phyloP scores from a whole-genome alignment of 2,888 invertebrate species.

The Ceratothoa steindachneri region DNA sequence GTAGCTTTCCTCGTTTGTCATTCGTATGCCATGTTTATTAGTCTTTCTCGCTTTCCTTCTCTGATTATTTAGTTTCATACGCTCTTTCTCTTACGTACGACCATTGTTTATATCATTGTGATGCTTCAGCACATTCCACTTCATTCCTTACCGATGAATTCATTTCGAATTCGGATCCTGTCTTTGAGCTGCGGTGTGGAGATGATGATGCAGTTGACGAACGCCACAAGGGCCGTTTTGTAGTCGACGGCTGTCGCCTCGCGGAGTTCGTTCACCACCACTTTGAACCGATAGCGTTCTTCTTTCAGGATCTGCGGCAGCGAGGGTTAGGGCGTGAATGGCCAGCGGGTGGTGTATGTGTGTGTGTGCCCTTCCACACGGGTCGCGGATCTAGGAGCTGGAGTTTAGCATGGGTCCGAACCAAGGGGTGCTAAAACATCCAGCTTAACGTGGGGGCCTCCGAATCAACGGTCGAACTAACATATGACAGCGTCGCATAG shows the following conservation, averaged over 20 bases:
- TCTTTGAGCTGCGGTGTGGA: constrained; percentile 81
- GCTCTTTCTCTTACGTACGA: background rate
- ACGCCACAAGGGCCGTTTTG: constrained; percentile 84
- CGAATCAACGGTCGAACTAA: too few relatives aligned
- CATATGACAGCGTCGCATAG: too few relatives aligned
- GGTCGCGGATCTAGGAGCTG: background rate
- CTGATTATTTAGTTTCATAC: background rate
- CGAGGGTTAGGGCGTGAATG: background rate
- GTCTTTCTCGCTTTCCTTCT: background rate
- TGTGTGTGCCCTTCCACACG: background rate
- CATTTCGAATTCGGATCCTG: constrained; percentile 80
- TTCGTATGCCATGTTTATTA: background rate
- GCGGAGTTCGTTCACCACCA: constrained; percentile 82
- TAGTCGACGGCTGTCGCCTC: constrained; percentile 74
- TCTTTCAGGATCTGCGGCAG: constrained; percentile 68
- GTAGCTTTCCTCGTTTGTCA: too few relatives aligned
- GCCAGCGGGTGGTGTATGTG: background rate
- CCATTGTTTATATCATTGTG: too few relatives aligned
- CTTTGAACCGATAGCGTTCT: constrained; percentile 81
- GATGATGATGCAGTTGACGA: constrained; percentile 92
- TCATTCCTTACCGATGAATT: constrained; percentile 75
- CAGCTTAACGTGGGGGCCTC: too few relatives aligned
- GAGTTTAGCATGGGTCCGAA: background rate
- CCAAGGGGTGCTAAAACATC: background rate
- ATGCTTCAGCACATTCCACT: background rate